Base-by-base conservation (phyloP, 1,140 invertebrate genomes). In the Lethrus apterus region DNA sequence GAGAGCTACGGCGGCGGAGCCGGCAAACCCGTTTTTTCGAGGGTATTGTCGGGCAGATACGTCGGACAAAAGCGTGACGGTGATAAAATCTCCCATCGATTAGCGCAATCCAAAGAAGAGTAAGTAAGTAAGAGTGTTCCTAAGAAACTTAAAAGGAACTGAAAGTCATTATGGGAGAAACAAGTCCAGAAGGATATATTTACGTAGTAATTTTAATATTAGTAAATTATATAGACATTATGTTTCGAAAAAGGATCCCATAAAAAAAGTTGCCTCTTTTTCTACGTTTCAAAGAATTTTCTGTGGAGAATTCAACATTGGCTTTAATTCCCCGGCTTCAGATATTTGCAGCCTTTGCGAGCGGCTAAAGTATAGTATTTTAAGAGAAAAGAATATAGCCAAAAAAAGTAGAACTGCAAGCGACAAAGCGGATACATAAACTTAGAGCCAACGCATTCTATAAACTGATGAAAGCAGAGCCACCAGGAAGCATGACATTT, bases 181-280 rank as follows among this genome's bases (percentile, higher is more conserved):
- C n/a, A n/a, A n/a, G n/a, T n/a, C n/a, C n/a, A n/a, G n/a, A n/a
- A n/a, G n/a, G n/a, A n/a, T n/a, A n/a, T n/a, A n/a, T n/a, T n/a
- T n/a, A n/a, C n/a, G n/a, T n/a, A n/a, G n/a, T n/a, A n/a, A n/a
- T n/a, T n/a, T n/a, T n/a, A n/a, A n/a, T n/a, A n/a, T n/a, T n/a
- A n/a, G n/a, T n/a, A n/a, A n/a, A n/a, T n/a, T n/a, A n/a, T n/a
- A n/a, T n/a, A n/a, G n/a, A 47, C 14, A 13, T 23, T 19, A 45
- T 45, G 44, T 45, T 45, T 41, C 14, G 35, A 40, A 41, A 24
- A 41, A n/a, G n/a, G n/a, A n/a, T n/a, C n/a, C n/a, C n/a, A n/a
- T n/a, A n/a, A n/a, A n/a, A n/a, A n/a, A n/a, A n/a, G n/a, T n/a
- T n/a, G n/a, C n/a, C n/a, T n/a, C n/a, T n/a, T n/a, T n/a, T n/a